A percentile compares a stretch with the other conserved stretches of the same genome.
Evolutionary conservation across 2,888 invertebrate species (phyloP).

Genomic region (Griposia aprilina): DNA sequence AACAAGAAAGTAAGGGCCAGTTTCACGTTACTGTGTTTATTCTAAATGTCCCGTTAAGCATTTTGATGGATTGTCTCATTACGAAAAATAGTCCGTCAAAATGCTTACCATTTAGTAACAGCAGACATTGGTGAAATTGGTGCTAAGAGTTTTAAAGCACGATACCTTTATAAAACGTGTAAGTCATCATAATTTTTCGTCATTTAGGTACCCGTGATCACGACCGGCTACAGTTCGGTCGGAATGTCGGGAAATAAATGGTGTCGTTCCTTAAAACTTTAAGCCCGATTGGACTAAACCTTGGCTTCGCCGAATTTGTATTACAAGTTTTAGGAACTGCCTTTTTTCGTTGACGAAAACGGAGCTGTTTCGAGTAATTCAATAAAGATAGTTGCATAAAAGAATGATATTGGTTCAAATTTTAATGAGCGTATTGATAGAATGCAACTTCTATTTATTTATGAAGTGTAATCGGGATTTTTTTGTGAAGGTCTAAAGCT

Average conservation of each 20-base stretch:
- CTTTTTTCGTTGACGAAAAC: not conserved
- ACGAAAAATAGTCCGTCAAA: too few species aligned
- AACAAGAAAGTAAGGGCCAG: too few species aligned
- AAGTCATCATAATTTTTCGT: not conserved
- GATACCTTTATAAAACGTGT: not conserved
- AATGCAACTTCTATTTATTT: too few species aligned
- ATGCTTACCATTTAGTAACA: too few species aligned
- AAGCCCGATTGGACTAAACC: constrained; percentile 17
- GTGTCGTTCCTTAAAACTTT: not conserved
- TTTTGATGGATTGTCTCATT: too few species aligned
- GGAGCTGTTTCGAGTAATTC: not conserved
- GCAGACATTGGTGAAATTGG: too few species aligned
- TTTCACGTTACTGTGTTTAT: too few species aligned
- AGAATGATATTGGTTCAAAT: too few species aligned
- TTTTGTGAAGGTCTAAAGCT: not conserved
- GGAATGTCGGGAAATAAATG: constrained; percentile 12
- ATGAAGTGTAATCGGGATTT: not conserved
- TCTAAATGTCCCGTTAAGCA: too few species aligned
- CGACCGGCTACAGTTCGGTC: not conserved
- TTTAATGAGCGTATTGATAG: not conserved
- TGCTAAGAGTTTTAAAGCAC: not conserved
- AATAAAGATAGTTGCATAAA: not conserved
- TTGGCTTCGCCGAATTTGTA: not conserved
- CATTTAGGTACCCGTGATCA: not conserved
- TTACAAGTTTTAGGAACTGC: not conserved